Conservation (phyloP, 2,113 vertebrate species). For the Stegastes partitus region DNA sequence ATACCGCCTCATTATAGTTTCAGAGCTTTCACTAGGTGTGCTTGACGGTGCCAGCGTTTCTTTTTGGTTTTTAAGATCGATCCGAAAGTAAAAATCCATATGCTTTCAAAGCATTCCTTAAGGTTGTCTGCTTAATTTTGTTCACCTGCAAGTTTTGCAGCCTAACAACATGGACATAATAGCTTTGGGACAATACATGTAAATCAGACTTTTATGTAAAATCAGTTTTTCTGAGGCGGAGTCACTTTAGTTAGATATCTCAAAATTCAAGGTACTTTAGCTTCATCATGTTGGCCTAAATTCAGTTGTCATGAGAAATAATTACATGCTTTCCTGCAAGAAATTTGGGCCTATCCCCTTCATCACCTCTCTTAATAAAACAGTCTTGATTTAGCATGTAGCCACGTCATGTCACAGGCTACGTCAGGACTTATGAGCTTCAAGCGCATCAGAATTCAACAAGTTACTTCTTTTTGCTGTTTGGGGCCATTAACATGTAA, state of each 20-base stretch:
- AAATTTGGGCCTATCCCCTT: neutral
- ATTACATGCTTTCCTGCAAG: neutral
- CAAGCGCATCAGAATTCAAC: conserved; percentile 45
- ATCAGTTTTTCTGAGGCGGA: neutral
- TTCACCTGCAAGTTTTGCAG: neutral
- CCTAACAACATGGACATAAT: neutral
- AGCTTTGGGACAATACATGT: neutral
- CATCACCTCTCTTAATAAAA: neutral
- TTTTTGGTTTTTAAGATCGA: conserved; percentile 16
- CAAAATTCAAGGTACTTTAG: no score
- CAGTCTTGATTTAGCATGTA: neutral
- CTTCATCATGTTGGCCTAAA: neutral
- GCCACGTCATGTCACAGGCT: neutral
- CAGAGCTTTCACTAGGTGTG: conserved; percentile 38
- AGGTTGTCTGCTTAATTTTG: conserved; percentile 14
- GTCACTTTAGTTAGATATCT: neutral
- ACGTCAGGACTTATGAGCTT: neutral
- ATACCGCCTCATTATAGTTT: conserved; percentile 41
- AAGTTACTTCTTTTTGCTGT: conserved; percentile 37
- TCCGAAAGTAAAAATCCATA: conserved; percentile 5
- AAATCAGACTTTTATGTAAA: neutral
- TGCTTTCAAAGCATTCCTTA: neutral
- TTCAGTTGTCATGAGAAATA: neutral
- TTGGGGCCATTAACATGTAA: conserved; percentile 19
- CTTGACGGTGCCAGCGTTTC: conserved; percentile 25